Evolutionary conservation across 2,888 invertebrate genomes (phyloP).

Genomic region (Helleia helle): DNA sequence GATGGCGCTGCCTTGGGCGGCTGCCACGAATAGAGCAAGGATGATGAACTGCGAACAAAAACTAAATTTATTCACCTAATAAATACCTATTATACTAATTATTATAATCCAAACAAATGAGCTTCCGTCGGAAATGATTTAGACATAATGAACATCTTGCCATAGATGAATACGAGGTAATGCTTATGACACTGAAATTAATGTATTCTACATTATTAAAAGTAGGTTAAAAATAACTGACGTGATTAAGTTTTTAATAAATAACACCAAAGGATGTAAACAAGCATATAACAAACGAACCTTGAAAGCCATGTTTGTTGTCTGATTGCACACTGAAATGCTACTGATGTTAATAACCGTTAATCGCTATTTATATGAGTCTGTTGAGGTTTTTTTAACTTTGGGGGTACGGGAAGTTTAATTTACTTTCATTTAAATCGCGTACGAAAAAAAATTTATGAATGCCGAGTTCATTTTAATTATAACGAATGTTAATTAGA

Average conservation of each 20-base stretch:
- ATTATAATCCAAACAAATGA: too few relatives aligned
- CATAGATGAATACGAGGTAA: too few relatives aligned
- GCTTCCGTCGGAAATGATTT: too few relatives aligned
- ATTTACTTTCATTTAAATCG: neutral
- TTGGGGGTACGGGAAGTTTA: too few relatives aligned
- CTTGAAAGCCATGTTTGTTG: conserved; percentile 7
- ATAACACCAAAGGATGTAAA: too few relatives aligned
- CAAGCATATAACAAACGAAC: neutral
- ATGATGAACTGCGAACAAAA: conserved; percentile 53
- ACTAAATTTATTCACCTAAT: neutral
- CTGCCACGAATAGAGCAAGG: conserved; percentile 57
- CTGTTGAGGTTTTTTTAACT: neutral
- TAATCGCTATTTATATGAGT: conserved; percentile 4
- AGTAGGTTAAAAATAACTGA: too few relatives aligned
- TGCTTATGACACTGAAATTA: too few relatives aligned
- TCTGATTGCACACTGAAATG: conserved; percentile 1
- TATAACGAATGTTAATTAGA: neutral
- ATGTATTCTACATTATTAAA: too few relatives aligned
- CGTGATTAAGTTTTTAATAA: too few relatives aligned
- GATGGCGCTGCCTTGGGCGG: conserved; percentile 44
- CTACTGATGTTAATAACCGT: neutral
- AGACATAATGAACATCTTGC: too few relatives aligned
- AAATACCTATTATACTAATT: too few relatives aligned
- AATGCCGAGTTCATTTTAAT: too few relatives aligned
- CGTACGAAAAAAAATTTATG: neutral